Conservation (phyloP, 2,113 vertebrate species). For the Eidolon helvum region DNA sequence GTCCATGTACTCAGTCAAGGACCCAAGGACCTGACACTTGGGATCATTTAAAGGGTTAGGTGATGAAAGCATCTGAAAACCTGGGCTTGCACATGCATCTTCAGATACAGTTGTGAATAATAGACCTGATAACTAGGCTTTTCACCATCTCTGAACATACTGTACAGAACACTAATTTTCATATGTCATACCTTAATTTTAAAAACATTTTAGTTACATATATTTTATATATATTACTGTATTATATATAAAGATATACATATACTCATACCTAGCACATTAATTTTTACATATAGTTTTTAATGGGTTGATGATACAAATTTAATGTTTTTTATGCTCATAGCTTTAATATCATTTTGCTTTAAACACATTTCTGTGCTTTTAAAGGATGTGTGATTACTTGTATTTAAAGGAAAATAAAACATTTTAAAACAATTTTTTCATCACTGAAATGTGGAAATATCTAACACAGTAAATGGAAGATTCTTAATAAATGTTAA, state of each 20-base stretch:
- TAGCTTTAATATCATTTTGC: neutral
- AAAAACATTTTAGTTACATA: neutral
- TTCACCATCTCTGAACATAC: neutral
- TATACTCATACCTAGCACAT: neutral
- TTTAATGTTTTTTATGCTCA: neutral
- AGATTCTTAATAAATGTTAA: neutral
- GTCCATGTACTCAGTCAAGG: neutral
- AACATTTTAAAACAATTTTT: neutral
- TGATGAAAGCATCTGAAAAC: neutral
- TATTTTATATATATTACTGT: neutral
- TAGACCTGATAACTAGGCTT: neutral
- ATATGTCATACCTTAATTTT: neutral
- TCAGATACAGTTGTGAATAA: neutral
- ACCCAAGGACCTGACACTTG: neutral
- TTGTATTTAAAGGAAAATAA: conserved; percentile 12
- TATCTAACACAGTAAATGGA: conserved; percentile 1
- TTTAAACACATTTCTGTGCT: neutral
- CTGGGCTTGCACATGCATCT: neutral
- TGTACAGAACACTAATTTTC: conserved; percentile 42
- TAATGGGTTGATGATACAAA: neutral
- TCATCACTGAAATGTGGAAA: neutral
- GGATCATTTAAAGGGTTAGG: neutral
- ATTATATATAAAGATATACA: neutral
- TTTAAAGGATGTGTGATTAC: neutral
- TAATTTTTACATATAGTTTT: neutral